A percentile compares a stretch with the other conserved stretches of the same genome.
Evolutionary conservation across 2,113 vertebrate species (phyloP).

Genomic region (Cyphomyrus plagiostoma): DNA sequence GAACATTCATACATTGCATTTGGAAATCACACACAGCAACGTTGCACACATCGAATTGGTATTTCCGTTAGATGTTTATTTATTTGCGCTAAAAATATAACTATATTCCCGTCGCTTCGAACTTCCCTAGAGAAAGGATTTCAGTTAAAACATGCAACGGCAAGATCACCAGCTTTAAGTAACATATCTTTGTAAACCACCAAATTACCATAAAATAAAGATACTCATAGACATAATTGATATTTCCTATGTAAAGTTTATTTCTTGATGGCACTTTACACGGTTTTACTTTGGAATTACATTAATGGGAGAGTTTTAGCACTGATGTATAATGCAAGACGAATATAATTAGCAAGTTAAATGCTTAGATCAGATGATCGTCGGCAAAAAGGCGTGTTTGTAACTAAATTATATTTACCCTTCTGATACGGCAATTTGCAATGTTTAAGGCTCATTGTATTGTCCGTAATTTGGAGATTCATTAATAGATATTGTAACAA

Average conservation of each 20-base stretch:
- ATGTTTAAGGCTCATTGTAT: not conserved
- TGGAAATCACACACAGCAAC: not conserved
- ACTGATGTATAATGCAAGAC: constrained; percentile 56
- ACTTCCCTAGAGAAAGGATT: not conserved
- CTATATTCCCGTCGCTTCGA: not conserved
- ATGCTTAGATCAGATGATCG: not conserved
- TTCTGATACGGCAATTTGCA: not conserved
- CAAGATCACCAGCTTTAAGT: constrained; percentile 7
- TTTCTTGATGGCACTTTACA: constrained; percentile 69
- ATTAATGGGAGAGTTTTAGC: constrained; percentile 52
- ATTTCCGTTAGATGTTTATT: not conserved
- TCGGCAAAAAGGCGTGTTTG: not conserved
- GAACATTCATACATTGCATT: not conserved
- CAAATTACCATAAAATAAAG: not conserved
- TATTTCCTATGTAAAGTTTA: constrained; percentile 31
- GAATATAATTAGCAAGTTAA: not conserved
- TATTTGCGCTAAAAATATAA: not conserved
- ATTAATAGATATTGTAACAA: not conserved
- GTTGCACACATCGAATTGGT: not conserved
- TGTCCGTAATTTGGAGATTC: not conserved
- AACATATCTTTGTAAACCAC: not conserved
- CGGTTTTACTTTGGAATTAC: constrained; percentile 55
- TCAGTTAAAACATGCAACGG: not conserved
- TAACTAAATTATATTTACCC: not conserved
- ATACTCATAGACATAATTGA: constrained; percentile 29